Evolutionary conservation across 2,797 vertebrate species (phyloP).

Genomic region (Agapornis canus): DNA sequence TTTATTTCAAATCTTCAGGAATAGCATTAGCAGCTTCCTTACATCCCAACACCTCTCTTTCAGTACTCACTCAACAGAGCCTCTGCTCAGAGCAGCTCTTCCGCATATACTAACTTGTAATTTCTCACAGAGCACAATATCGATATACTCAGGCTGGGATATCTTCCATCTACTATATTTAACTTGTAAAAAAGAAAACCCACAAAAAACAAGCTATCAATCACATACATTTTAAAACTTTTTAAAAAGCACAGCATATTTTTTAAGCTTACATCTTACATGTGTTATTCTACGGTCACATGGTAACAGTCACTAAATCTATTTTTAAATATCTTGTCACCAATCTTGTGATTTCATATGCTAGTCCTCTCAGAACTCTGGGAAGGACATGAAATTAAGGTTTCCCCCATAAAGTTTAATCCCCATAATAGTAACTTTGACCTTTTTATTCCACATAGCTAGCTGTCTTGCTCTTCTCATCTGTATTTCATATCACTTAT

Average conservation of each 20-base stretch:
- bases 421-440: background rate
- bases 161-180: background rate
- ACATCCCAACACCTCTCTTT: background rate
- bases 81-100: background rate
- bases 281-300: background rate
- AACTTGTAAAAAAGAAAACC: background rate
- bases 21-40: background rate
- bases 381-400: background rate
- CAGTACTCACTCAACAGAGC: background rate
- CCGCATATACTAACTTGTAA: background rate
- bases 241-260: fast-evolving
- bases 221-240: background rate
- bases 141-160: background rate
- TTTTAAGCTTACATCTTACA: background rate
- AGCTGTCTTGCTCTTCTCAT: background rate
- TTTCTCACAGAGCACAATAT: background rate
- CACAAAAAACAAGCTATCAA: background rate
- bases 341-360: background rate
- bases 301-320: background rate
- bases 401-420: background rate
- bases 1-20: background rate
- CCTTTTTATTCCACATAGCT: background rate
- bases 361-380: background rate
- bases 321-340: background rate
- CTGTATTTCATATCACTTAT: background rate